Evolutionary conservation across 2,113 vertebrate species (phyloP), one percentile per base, ranked within the genome.

Genomic region (Ochotona curzoniae): DNA sequence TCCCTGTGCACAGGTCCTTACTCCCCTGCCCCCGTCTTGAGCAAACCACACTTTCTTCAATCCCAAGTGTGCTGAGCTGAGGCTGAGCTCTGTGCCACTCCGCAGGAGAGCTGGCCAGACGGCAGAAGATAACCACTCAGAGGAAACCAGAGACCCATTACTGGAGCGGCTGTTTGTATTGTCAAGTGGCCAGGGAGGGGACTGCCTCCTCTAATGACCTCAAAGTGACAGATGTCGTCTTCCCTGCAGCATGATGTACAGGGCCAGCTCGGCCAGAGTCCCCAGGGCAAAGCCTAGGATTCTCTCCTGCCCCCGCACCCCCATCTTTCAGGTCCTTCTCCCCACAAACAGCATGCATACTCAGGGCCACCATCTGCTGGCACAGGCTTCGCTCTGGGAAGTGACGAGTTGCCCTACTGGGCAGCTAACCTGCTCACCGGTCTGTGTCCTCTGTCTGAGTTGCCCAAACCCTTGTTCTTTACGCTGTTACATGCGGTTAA

Each of bases 81-180:
- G 49, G 35, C 6, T 10, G 6, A 86, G 18, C 51, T 38, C n/a
- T 20, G 54, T 78, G 86, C 35, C 63, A 47, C 20, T 63, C 78
- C 61, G 60, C 69, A 38, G 35, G 63, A 87, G 35, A 51, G 44
- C 67, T 82, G 73, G 35, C 67, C n/a, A 86, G 74, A n/a, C 9
- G 57, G 66, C 17, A 51, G 66, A 83, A 71, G 82, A 74, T 21
- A 89, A 32, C 61, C 70, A 38, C 32, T 60, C 78, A 30, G n/a
- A 84, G 83, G 75, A 94, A 51, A 87, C 32, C 54, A 57, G 15
- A 38, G 83, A 38, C 30, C 64, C 61, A 92, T 60, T 54, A 83
- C 54, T 30, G 57, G 51, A 44, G 32, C 12, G 75, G 20, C 38
- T 69, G 44, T 75, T 57, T 61, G 90, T 38, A 78, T 49, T 47